Conservation (phyloP, 1,140 invertebrate species). For the Zaprionus africanus region DNA sequence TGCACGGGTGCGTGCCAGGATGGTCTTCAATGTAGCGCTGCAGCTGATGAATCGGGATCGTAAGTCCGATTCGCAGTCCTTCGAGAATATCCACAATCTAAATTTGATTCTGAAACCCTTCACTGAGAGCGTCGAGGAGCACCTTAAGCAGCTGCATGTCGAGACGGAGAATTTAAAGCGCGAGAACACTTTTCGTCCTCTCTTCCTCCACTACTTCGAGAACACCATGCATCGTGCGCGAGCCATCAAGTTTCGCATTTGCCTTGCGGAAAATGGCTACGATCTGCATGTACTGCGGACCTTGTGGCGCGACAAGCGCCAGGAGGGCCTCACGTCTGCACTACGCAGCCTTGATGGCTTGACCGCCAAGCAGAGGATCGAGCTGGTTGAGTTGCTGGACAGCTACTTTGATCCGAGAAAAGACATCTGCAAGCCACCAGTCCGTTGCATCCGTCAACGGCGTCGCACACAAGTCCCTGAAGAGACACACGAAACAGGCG, state of each 20-base stretch:
- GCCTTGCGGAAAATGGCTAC: constrained; percentile 47
- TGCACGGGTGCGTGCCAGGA: constrained; percentile 53
- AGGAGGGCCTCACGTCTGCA: constrained; percentile 39
- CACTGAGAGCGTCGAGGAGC: constrained; percentile 86
- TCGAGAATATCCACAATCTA: constrained; percentile 70
- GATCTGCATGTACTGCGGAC: constrained; percentile 43
- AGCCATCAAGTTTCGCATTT: constrained; percentile 58
- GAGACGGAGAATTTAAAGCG: constrained; percentile 87
- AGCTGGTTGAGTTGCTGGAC: constrained; percentile 88
- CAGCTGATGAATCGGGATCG: constrained; percentile 50
- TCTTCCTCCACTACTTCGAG: constrained; percentile 72
- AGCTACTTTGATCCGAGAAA: constrained; percentile 89
- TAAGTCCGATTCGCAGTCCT: neutral
- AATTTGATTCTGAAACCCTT: constrained; percentile 86
- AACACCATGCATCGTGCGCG: constrained; percentile 52
- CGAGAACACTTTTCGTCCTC: constrained; percentile 86
- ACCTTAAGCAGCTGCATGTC: constrained; percentile 87
- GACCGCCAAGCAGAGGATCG: constrained; percentile 87
- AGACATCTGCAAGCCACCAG: constrained; percentile 81
- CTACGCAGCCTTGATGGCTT: constrained; percentile 43
- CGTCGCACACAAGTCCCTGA: neutral
- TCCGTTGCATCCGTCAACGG: neutral
- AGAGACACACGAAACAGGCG: neutral
- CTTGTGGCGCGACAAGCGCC: constrained; percentile 53
- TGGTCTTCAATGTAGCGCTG: constrained; percentile 53